Conservation (phyloP, 2,888 invertebrate species). For the Anarsia innoxiella region DNA sequence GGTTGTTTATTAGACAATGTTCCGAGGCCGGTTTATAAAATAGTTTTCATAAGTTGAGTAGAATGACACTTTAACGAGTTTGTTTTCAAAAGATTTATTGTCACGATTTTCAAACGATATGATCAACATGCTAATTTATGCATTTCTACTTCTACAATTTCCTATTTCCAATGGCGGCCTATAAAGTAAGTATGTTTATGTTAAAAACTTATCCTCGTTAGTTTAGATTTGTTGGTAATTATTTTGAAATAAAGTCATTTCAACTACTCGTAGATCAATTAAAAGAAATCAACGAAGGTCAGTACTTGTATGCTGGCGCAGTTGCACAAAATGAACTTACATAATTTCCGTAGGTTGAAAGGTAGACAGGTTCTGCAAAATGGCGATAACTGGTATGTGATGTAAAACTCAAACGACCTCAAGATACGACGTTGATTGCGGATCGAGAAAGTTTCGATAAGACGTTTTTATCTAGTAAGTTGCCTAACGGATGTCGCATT, state of each 20-base stretch:
- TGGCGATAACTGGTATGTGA: background rate
- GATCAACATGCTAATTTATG: background rate
- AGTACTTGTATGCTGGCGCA: background rate
- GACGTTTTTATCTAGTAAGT: too few relatives aligned
- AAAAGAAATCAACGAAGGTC: constrained; percentile 5
- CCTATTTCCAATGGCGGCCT: too few relatives aligned
- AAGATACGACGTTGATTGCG: constrained; percentile 1
- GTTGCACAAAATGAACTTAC: constrained; percentile 4
- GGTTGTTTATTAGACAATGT: background rate
- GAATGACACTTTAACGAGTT: constrained; percentile 1
- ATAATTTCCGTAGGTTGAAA: constrained; percentile 2
- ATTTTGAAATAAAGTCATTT: background rate
- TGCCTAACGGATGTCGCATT: too few relatives aligned
- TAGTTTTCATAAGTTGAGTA: constrained; percentile 3
- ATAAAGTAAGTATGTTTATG: too few relatives aligned
- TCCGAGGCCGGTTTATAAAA: background rate
- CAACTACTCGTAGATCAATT: background rate
- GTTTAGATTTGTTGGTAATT: too few relatives aligned
- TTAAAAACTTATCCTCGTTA: too few relatives aligned
- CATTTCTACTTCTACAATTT: background rate
- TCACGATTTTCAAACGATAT: background rate
- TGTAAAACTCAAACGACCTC: background rate
- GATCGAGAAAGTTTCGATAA: constrained; percentile 2
- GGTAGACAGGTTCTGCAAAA: constrained; percentile 1
- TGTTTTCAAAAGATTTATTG: background rate